These are phyloP conservation scores for Papilio polyxenes DNA, from an alignment of 1,140 invertebrate species.

Conservation along the genomic window DNA sequence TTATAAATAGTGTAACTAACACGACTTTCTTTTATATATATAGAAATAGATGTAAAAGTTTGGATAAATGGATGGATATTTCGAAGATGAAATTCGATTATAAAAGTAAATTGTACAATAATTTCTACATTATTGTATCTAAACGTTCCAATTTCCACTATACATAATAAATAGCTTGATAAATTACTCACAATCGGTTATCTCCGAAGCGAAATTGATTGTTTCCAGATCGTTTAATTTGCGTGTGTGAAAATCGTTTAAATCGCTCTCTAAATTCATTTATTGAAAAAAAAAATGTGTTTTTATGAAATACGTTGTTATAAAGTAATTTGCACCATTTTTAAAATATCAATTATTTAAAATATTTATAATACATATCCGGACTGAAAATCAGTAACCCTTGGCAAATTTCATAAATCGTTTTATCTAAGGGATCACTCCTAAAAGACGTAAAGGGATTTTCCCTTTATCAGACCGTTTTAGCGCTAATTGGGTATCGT, in stretches of 20 bases:
- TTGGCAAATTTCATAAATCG: conserved; percentile 6
- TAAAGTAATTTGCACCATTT: not conserved
- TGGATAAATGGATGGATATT: too few relatives aligned
- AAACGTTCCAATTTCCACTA: too few relatives aligned
- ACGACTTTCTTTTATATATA: too few relatives aligned
- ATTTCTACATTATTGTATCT: too few relatives aligned
- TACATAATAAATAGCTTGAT: too few relatives aligned
- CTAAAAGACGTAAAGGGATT: conserved; percentile 10
- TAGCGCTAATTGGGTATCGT: conserved; percentile 7
- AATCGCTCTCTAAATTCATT: not conserved
- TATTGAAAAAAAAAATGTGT: too few relatives aligned
- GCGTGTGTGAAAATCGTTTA: not conserved
- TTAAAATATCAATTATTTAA: not conserved
- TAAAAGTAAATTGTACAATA: too few relatives aligned
- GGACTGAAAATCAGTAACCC: not conserved
- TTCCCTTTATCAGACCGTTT: conserved; percentile 5
- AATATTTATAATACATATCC: not conserved
- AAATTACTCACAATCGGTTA: not conserved
- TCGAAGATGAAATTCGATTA: too few relatives aligned
- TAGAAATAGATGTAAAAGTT: too few relatives aligned
- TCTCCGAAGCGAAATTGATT: not conserved
- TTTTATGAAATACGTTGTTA: too few relatives aligned
- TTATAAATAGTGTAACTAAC: too few relatives aligned
- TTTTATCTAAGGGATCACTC: conserved; percentile 15
- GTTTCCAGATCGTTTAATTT: not conserved